These are phyloP conservation scores for Halictus quadricinctus DNA, from an alignment of 2,888 invertebrate genomes.

Conservation along the genomic window DNA sequence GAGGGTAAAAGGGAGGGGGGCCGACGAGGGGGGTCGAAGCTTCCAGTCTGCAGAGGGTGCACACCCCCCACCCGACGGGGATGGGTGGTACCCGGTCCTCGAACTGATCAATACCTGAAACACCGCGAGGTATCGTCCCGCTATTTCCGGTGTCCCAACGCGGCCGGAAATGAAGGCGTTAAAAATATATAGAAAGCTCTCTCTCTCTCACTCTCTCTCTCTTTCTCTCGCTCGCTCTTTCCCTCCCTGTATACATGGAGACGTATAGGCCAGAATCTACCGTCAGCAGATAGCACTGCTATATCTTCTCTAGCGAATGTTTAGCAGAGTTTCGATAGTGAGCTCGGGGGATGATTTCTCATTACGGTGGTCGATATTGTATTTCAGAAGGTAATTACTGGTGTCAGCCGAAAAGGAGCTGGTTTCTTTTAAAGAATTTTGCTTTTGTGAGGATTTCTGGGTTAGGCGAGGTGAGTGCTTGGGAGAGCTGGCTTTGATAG, in stretches of 20 bases:
- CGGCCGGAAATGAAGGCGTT: slow-evolving; percentile 81
- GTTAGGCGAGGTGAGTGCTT: slow-evolving; percentile 13
- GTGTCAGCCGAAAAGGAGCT: not conserved
- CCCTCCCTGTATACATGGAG: slow-evolving; percentile 43
- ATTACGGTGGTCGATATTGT: not conserved
- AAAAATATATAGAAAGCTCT: slow-evolving; percentile 78
- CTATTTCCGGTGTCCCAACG: slow-evolving; percentile 80
- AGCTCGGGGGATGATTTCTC: slow-evolving; percentile 37
- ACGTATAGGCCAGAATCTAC: slow-evolving; percentile 39
- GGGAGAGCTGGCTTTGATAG: slow-evolving; percentile 50
- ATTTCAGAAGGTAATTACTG: not conserved
- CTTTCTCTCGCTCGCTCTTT: not conserved
- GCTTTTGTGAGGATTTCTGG: not conserved
- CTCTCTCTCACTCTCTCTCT: not conserved
- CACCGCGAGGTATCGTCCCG: slow-evolving; percentile 82
- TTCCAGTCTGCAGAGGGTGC: slow-evolving; percentile 65
- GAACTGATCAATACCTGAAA: slow-evolving; percentile 83
- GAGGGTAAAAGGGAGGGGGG: slow-evolving; percentile 48
- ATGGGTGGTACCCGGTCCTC: slow-evolving; percentile 78
- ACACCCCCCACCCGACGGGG: slow-evolving; percentile 55
- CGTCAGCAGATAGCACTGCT: slow-evolving; percentile 66
- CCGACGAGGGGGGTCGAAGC: slow-evolving; percentile 62
- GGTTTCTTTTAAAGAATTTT: not conserved
- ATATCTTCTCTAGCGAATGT: slow-evolving; percentile 68
- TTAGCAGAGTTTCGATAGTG: slow-evolving; percentile 56